A percentile compares a stretch with the other conserved stretches of the same genome.
These are phyloP conservation scores for Psilopsiagon aymara DNA, from an alignment of 2,113 vertebrate species.

Conservation along the genomic window DNA sequence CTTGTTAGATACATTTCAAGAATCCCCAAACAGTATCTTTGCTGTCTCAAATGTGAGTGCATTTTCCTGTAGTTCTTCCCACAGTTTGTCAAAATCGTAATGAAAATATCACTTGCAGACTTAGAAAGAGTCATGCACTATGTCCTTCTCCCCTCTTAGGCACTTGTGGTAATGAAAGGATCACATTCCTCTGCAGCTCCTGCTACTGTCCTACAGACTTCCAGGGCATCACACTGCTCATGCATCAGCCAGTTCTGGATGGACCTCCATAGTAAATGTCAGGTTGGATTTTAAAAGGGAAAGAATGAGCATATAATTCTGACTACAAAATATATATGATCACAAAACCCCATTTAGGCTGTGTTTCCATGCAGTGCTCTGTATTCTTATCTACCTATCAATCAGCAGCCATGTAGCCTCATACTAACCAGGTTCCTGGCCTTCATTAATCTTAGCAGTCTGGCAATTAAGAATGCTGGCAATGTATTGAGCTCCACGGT, in stretches of 20 bases:
- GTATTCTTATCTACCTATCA: background rate
- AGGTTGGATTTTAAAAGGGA: background rate
- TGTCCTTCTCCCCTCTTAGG: background rate
- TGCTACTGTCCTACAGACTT: background rate
- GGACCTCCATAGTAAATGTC: background rate
- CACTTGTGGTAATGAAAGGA: background rate
- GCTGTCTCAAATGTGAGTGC: background rate
- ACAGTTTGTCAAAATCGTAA: background rate
- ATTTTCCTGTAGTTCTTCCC: background rate
- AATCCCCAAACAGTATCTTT: background rate
- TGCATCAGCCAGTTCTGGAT: background rate
- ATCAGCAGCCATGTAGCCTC: background rate
- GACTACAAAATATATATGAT: background rate
- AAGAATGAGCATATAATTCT: background rate
- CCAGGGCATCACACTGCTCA: background rate
- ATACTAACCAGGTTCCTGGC: constrained; percentile 83
- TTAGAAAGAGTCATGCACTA: background rate
- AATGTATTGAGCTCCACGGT: constrained; percentile 81
- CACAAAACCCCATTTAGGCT: background rate
- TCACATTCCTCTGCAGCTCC: background rate
- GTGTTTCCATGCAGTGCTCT: background rate
- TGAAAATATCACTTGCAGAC: background rate
- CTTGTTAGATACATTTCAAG: background rate
- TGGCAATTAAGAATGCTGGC: constrained; percentile 77
- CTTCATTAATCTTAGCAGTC: constrained; percentile 75